phyloP scores from a whole-genome alignment of 2,113 vertebrate genomes.

The Datnioides undecimradiatus region DNA sequence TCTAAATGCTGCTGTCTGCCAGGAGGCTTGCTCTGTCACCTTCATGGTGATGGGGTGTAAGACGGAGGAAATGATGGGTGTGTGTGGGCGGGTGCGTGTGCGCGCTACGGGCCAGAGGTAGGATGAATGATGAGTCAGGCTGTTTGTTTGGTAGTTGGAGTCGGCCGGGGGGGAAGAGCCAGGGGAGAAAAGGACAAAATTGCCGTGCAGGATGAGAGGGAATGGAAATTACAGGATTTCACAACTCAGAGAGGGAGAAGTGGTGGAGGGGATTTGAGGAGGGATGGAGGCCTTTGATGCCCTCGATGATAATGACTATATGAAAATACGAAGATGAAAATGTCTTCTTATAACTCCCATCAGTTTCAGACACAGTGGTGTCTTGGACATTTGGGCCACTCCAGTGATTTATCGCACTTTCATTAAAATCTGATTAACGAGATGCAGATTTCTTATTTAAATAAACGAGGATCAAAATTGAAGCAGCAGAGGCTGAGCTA shows the following conservation, averaged over 20 bases:
- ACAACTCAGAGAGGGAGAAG: not conserved
- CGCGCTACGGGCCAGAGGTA: slow-evolving; percentile 32
- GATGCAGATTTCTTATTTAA: too few relatives aligned
- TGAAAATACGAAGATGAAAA: not conserved
- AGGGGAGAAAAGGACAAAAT: slow-evolving; percentile 37
- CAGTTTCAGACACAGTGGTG: not conserved
- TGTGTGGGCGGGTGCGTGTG: slow-evolving; percentile 39
- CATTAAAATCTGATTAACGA: too few relatives aligned
- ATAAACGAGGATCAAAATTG: not conserved
- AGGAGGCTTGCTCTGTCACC: slow-evolving; percentile 68
- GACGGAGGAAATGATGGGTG: slow-evolving; percentile 60
- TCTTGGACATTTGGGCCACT: not conserved
- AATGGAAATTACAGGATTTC: slow-evolving; percentile 22
- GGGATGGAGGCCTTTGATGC: not conserved
- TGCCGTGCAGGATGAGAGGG: slow-evolving; percentile 9
- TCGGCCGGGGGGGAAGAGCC: slow-evolving; percentile 22
- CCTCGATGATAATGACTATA: not conserved
- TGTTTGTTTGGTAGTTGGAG: slow-evolving; percentile 54
- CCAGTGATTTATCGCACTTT: not conserved
- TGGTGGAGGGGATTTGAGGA: not conserved
- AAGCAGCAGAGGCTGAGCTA: not conserved
- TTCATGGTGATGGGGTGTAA: slow-evolving; percentile 64
- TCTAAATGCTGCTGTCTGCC: slow-evolving; percentile 66
- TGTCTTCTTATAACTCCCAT: not conserved
- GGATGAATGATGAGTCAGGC: slow-evolving; percentile 69